These are phyloP conservation scores for Cinclus cinclus DNA, from an alignment of 2,113 vertebrate genomes.

Conservation along the genomic window DNA sequence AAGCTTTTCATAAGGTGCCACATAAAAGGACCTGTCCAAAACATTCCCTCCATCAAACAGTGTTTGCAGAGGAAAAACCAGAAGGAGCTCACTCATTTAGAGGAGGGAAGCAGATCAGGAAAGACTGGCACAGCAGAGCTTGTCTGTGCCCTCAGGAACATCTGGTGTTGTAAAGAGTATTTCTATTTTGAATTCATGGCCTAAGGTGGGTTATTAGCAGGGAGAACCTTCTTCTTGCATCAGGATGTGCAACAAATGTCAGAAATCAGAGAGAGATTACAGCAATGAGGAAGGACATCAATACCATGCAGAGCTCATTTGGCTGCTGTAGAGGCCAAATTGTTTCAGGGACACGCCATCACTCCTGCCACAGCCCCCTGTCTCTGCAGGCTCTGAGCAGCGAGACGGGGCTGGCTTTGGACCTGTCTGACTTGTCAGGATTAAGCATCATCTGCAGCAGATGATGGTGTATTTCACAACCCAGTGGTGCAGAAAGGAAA, in stretches of 20 bases:
- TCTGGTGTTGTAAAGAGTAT: background rate
- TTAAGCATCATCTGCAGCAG: background rate
- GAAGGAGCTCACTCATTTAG: background rate
- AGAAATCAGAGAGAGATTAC: constrained; percentile 63
- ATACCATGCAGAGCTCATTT: constrained; percentile 43
- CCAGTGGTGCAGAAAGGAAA: background rate
- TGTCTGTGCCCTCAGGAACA: background rate
- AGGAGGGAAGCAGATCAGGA: background rate
- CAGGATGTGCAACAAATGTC: constrained; percentile 53
- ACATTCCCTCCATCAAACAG: background rate
- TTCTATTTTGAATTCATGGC: constrained; percentile 21
- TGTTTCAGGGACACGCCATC: background rate
- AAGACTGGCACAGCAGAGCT: background rate
- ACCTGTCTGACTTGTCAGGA: constrained; percentile 20
- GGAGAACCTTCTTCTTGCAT: constrained; percentile 68
- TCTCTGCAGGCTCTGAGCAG: constrained; percentile 8
- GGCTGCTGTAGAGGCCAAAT: constrained; percentile 45
- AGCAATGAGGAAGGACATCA: constrained; percentile 61
- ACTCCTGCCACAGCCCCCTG: background rate
- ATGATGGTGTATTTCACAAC: background rate
- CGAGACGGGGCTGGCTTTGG: background rate
- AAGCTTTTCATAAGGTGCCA: background rate
- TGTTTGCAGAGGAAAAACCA: background rate
- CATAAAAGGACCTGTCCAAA: background rate
- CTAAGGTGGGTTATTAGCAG: constrained; percentile 52